Evolutionary conservation across 2,113 vertebrate species (phyloP), one percentile per base, ranked within the genome.

Genomic region (Cebidichthys violaceus): DNA sequence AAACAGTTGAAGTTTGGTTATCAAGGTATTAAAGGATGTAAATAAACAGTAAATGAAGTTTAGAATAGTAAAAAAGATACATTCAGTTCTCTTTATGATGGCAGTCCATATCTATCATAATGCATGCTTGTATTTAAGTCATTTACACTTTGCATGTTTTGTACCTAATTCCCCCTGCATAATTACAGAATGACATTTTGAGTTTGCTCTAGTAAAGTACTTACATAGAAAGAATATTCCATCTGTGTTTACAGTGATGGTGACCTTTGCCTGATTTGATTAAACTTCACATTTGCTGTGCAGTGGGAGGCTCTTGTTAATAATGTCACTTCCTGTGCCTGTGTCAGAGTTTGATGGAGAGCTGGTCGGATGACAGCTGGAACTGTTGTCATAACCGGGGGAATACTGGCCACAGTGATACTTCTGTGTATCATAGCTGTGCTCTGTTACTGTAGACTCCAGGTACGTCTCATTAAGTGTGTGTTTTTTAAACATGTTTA

Each of bases 301-400:
- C 65, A 29, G 14, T 0, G 0, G 4, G 66, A 57, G 35, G 18
- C 3, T 31, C 31, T 79, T 39, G 39, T 50, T 84, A 55, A 77
- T 87, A 70, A 74, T 89, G 78, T 86, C 33, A 67, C n/a, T 60
- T 37, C 27, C 60, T 82, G 73, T 80, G 54, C 86, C 50, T 85
- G 86, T 91, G 86, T 33, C 93, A 97, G 97, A 96, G 96, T 97
- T 99, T 96, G 96, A 99, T 99, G 98, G 98, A 97, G 97, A 97
- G 92, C 90, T 92, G 98, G 96, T 96, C 98, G 98, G 96, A 99
- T 99, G 98, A 99, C 98, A 97, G 98, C 98, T 90, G 98, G 98
- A 98, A 99, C 98, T 91, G 98, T 99, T 94, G 98, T 99, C 93
- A 99, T 99, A 96, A 99, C 98, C 37, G 98, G 98, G 92, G 98